Conservation (phyloP, 2,797 vertebrate species). For the Hozukius guyotensis region DNA sequence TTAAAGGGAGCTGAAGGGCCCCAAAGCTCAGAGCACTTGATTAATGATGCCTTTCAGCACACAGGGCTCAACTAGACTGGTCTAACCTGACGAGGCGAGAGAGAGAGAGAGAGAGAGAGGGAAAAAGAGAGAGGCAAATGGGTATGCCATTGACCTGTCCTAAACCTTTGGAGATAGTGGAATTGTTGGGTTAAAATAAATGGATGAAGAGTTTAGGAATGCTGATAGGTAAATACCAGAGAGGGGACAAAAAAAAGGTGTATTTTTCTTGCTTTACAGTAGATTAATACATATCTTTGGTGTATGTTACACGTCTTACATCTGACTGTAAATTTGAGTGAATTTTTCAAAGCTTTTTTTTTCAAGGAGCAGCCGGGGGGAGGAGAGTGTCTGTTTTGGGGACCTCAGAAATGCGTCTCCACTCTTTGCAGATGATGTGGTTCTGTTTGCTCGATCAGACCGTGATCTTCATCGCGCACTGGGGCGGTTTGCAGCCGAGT, state of each 20-base stretch:
- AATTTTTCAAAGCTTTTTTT: not conserved
- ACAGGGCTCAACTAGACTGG: constrained; percentile 48
- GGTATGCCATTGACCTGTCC: constrained; percentile 35
- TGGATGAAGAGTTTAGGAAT: not conserved
- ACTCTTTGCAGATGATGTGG: too few species aligned
- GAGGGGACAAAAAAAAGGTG: not conserved
- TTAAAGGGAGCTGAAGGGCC: constrained; percentile 72
- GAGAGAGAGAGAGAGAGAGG: not conserved
- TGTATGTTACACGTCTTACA: not conserved
- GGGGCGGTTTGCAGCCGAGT: too few species aligned
- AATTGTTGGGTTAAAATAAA: constrained; percentile 45
- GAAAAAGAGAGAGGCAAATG: not conserved
- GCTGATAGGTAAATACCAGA: not conserved
- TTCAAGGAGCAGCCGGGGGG: too few species aligned
- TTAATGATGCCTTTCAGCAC: constrained; percentile 72
- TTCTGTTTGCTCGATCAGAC: too few species aligned
- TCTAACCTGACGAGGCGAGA: constrained; percentile 12
- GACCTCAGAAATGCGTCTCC: too few species aligned
- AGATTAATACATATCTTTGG: constrained; percentile 19
- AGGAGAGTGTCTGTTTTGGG: accelerated
- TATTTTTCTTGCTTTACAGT: not conserved
- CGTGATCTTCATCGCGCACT: too few species aligned
- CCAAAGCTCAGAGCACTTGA: constrained; percentile 70
- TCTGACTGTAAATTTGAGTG: not conserved
- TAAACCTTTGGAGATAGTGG: constrained; percentile 10